Evolutionary conservation across 2,113 vertebrate genomes (phyloP), one percentile per base, ranked within the genome.

Genomic region (Oreochromis tanganicae): DNA sequence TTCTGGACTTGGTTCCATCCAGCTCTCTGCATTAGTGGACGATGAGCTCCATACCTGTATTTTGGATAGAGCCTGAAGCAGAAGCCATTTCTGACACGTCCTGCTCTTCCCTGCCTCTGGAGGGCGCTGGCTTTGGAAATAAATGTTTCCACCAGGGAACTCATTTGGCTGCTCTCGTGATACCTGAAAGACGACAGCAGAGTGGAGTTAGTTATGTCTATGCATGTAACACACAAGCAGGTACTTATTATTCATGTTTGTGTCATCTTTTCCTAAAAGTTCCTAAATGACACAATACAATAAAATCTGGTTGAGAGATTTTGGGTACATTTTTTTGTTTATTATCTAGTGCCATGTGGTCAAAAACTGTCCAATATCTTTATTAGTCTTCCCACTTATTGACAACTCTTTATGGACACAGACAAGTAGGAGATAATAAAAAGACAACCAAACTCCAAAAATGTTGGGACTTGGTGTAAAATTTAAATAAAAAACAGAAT

Each of bases 141-240:
- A 91, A 99, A 99, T 0, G 97, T 99, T 94, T 99, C 99, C 34
- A 99, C 98, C 94, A 99, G 93, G 19, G 98, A 99, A 78, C 98
- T 99, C 98, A 99, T 99, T 94, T 99, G 99, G 92, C 98, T 99
- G 93, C 98, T 98, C 95, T 99, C 99, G 1, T 98, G 98, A 94
- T 98, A 99, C 94, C 99, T 99, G 84, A 75, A 63, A 3, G 27
- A 80, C 0, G 1, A 59, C 19, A 80, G 10, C 4, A 27, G 4
- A 73, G n/a, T 2, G 7, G 5, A 73, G 43, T 56, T 21, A 59
- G 29, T n/a, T 66, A 38, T 2, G n/a, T 27, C 14, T 71, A 6
- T 7, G 5, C 3, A 16, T 78, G 43, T 75, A 75, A 32, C 16
- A 29, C 66, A 52, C 16, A 21, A 80, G 27, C 21, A 43, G 21